These are phyloP conservation scores for Tenodera sinensis DNA, from an alignment of 2,888 invertebrate genomes.

Conservation along the genomic window DNA sequence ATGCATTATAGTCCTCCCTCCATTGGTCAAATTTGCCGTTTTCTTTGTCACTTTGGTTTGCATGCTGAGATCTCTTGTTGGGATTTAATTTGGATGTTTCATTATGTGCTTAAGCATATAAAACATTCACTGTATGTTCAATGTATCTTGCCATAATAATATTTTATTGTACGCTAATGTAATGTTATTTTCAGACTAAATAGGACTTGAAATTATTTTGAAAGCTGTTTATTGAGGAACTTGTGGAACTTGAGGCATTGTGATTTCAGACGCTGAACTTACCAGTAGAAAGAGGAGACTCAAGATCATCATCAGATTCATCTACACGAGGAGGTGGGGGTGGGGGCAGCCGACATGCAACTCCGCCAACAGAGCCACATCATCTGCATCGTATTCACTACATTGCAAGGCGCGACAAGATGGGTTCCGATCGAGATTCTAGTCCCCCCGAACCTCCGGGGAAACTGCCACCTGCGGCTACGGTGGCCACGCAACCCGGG, in stretches of 20 bases:
- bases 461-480: constrained; percentile 31
- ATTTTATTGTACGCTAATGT: not conserved
- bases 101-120: too few species aligned
- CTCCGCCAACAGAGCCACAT: constrained; percentile 40
- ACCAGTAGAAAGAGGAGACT: constrained; percentile 74
- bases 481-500: not conserved
- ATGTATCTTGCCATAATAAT: too few species aligned
- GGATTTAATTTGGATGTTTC: too few species aligned
- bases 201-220: not conserved
- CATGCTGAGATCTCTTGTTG: too few species aligned
- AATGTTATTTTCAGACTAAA: not conserved
- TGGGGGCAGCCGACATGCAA: constrained; percentile 30
- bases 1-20: too few species aligned
- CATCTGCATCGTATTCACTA: constrained; percentile 59
- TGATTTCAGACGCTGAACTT: constrained; percentile 75
- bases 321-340: constrained; percentile 47
- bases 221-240: too few species aligned
- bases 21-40: too few species aligned
- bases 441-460: constrained; percentile 36
- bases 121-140: too few species aligned
- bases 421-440: constrained; percentile 37
- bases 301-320: constrained; percentile 71
- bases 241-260: constrained; percentile 26
- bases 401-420: constrained; percentile 49
- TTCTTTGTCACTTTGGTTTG: too few species aligned